phyloP scores from a whole-genome alignment of 2,797 vertebrate species.

The Crenichthys baileyi region DNA sequence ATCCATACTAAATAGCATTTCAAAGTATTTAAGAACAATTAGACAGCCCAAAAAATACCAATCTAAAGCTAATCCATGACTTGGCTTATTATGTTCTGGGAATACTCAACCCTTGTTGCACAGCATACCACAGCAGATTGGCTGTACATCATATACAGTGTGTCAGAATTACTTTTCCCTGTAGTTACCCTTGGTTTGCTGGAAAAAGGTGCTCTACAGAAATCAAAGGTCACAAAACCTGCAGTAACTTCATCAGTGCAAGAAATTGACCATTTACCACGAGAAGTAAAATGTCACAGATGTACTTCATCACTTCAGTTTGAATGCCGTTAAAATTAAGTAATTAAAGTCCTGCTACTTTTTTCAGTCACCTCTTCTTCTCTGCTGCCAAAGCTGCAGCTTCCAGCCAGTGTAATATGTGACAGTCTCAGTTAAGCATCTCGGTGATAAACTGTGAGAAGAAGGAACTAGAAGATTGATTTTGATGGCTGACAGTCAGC shows the following conservation, averaged over 20 bases:
- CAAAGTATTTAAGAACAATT: not conserved
- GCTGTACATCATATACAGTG: not conserved
- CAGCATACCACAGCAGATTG: too few relatives aligned
- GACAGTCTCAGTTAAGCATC: not conserved
- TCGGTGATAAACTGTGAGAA: not conserved
- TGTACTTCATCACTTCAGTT: not conserved
- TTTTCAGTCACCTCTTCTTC: not conserved
- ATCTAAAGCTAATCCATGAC: not conserved
- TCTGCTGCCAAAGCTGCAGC: not conserved
- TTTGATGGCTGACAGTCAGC: not conserved
- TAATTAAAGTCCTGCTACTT: slow-evolving; percentile 3
- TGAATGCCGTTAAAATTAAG: not conserved
- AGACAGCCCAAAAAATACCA: not conserved
- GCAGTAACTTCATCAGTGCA: slow-evolving; percentile 1
- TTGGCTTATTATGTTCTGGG: not conserved
- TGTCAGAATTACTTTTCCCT: not conserved
- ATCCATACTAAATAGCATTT: too few relatives aligned
- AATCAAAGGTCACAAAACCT: slow-evolving; percentile 5
- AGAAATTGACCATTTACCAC: not conserved
- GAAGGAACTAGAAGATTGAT: not conserved
- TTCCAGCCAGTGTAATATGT: not conserved
- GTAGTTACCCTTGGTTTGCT: not conserved
- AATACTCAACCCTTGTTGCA: not conserved
- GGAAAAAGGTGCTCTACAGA: not conserved
- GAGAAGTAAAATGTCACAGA: not conserved